These are phyloP conservation scores for Misgurnus mizolepis DNA, from an alignment of 2,113 vertebrate species.

Conservation along the genomic window DNA sequence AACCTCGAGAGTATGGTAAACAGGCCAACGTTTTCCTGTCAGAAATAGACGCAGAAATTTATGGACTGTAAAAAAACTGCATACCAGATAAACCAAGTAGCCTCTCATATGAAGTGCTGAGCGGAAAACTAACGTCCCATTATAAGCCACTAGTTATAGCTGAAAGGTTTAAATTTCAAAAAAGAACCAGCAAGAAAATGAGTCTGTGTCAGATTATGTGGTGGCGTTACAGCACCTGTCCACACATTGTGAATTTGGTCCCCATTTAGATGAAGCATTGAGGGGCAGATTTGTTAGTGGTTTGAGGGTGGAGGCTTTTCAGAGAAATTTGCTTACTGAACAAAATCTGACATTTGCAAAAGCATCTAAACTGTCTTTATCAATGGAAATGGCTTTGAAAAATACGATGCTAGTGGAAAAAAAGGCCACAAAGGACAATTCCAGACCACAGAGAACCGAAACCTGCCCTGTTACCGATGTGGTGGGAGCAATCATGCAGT, in stretches of 20 bases:
- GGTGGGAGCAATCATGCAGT: no score
- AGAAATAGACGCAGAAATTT: not conserved
- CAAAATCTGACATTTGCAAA: not conserved
- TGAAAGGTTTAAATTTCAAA: not conserved
- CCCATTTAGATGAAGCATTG: conserved; percentile 14
- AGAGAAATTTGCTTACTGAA: conserved; percentile 13
- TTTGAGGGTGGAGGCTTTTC: conserved; percentile 9
- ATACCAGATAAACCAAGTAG: not conserved
- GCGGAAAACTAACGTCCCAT: not conserved
- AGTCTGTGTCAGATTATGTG: not conserved
- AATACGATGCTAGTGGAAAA: not conserved
- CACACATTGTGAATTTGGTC: not conserved
- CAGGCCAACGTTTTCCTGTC: not conserved
- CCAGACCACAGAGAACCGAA: no score
- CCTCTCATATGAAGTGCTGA: not conserved
- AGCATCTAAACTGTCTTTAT: not conserved
- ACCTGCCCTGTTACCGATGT: no score
- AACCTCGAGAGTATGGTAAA: conserved; percentile 13
- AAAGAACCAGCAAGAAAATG: conserved; percentile 19
- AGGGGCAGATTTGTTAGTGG: conserved; percentile 25
- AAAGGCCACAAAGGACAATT: no score
- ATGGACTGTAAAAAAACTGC: conserved; percentile 12
- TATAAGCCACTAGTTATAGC: no score
- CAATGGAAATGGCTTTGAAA: conserved; percentile 24
- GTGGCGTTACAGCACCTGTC: not conserved